Evolutionary conservation across 2,113 vertebrate species (phyloP).

Genomic region (Phyllostomus hastatus): DNA sequence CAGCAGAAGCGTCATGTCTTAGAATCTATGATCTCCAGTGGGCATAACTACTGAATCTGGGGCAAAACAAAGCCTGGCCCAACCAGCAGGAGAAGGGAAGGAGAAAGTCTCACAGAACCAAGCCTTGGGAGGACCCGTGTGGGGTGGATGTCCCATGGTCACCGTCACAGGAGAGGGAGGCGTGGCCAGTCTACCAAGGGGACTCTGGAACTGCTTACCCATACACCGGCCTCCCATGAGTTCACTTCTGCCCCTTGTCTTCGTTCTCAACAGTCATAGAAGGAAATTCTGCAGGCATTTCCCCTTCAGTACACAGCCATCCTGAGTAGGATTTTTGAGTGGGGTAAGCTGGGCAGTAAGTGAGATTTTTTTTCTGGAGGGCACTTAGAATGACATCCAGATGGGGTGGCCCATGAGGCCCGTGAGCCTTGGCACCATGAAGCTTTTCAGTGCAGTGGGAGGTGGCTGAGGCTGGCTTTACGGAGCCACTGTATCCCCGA

Average conservation of each 20-base stretch:
- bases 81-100: no score
- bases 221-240: background rate
- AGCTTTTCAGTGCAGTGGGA: background rate
- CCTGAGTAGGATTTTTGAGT: background rate
- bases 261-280: background rate
- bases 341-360: background rate
- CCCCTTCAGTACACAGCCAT: background rate
- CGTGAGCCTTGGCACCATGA: background rate
- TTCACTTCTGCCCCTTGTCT: background rate
- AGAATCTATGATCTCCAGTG: background rate
- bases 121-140: background rate
- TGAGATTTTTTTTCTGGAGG: background rate
- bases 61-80: background rate
- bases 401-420: background rate
- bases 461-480: background rate
- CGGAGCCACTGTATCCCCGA: rapidly evolving
- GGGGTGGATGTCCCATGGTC: background rate
- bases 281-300: background rate
- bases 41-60: background rate
- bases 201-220: background rate
- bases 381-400: background rate
- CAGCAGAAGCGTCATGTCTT: background rate
- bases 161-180: background rate
- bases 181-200: background rate
- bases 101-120: background rate